Evolutionary conservation across 2,888 invertebrate species (phyloP).

Genomic region (Dryomyza anilis): DNA sequence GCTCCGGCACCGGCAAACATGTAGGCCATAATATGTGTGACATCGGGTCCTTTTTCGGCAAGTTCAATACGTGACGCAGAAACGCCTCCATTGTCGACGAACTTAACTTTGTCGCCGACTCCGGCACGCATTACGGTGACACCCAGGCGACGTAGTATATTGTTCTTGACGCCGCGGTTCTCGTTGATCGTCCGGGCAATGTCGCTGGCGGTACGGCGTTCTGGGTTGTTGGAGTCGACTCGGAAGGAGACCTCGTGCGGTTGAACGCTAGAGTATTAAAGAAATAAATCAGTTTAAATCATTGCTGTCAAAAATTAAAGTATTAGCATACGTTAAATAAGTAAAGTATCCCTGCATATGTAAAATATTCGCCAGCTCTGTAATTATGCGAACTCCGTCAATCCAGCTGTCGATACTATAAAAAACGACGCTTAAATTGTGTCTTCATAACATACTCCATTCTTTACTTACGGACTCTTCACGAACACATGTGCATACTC

Average conservation of each 20-base stretch:
- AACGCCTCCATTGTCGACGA: conserved; percentile 51
- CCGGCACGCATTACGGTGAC: conserved; percentile 75
- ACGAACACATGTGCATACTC: conserved; percentile 81
- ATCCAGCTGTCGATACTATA: conserved; percentile 69
- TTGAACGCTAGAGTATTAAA: conserved; percentile 66
- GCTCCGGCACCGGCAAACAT: conserved; percentile 66
- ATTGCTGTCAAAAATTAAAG: conserved; percentile 24
- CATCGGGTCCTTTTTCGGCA: conserved; percentile 59
- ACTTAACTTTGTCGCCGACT: conserved; percentile 78
- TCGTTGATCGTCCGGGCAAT: conserved; percentile 60
- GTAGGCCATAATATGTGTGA: conserved; percentile 62
- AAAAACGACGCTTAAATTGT: no score
- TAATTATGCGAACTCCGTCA: conserved; percentile 75
- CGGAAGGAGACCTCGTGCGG: conserved; percentile 70
- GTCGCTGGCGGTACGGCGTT: conserved; percentile 59
- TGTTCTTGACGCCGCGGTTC: conserved; percentile 68
- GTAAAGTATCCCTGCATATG: conserved; percentile 63
- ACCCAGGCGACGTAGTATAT: conserved; percentile 70
- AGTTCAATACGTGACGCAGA: conserved; percentile 56
- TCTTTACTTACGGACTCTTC: conserved; percentile 69
- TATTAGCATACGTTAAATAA: conserved; percentile 61
- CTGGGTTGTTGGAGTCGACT: conserved; percentile 61
- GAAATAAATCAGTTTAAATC: not conserved
- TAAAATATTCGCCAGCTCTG: conserved; percentile 72
- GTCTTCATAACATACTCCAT: not conserved